A percentile compares a stretch with the other conserved stretches of the same genome.
These are phyloP conservation scores for Desmophyllum pertusum DNA, from an alignment of 92 coral and sea anemone species.

Conservation along the genomic window DNA sequence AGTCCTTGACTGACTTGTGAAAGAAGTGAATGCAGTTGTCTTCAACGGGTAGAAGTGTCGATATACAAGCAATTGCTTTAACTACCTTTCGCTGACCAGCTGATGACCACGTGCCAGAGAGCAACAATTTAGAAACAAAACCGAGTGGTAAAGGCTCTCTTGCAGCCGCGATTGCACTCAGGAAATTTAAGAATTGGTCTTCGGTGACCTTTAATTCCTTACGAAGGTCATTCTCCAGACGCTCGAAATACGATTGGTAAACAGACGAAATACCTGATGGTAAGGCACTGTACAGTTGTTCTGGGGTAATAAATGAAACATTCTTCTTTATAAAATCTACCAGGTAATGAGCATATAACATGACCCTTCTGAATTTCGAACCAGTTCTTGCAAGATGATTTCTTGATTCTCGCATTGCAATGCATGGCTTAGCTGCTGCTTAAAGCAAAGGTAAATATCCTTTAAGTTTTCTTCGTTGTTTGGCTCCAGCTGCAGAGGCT, in stretches of 20 bases:
- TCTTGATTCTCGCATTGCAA: not conserved
- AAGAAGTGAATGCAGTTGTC: conserved; percentile 48
- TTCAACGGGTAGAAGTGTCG: conserved; percentile 47
- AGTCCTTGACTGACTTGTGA: conserved; percentile 68
- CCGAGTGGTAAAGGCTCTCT: conserved; percentile 19
- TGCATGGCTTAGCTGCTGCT: conserved; percentile 22
- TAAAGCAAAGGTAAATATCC: conserved; percentile 32
- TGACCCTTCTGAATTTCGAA: conserved; percentile 51
- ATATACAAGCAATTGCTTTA: conserved; percentile 30
- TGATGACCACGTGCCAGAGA: not conserved
- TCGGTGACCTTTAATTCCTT: conserved; percentile 5
- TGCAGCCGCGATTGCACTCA: conserved; percentile 20
- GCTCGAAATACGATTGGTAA: not conserved
- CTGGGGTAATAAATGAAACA: not conserved
- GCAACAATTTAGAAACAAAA: not conserved
- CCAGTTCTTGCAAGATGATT: not conserved
- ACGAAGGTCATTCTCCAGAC: conserved; percentile 13
- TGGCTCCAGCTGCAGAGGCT: conserved; percentile 45
- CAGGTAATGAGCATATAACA: conserved; percentile 18
- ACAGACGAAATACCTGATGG: conserved; percentile 23
- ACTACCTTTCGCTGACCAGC: not conserved
- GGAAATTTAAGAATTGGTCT: not conserved
- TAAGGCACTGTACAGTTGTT: not conserved
- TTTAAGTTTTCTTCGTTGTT: conserved; percentile 42
- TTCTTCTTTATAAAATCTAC: not conserved